Evolutionary conservation across 92 coral and sea anemone genomes (phyloP).

Genomic region (Bergia sp.): DNA sequence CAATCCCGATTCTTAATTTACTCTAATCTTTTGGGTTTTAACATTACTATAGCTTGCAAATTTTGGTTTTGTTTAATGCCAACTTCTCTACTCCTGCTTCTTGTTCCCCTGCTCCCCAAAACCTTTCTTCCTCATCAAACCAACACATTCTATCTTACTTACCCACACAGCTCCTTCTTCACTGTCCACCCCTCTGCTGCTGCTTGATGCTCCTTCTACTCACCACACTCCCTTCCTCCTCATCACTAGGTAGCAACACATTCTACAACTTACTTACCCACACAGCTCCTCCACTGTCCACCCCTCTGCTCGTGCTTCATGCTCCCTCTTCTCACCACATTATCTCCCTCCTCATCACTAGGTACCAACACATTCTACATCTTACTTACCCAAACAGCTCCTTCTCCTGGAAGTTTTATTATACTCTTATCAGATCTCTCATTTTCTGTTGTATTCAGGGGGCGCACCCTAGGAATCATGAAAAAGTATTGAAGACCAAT

Average conservation of each 20-base stretch:
- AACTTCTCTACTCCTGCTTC: too few species aligned
- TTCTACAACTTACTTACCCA: background rate
- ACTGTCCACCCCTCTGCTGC: background rate
- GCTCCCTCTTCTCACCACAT: background rate
- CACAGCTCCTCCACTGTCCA: background rate
- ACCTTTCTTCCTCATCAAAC: too few species aligned
- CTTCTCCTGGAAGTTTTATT: conserved; percentile 89
- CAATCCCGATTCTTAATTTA: too few species aligned
- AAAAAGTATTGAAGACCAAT: background rate
- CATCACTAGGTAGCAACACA: too few species aligned
- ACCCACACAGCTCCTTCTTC: background rate
- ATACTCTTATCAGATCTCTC: conserved; percentile 79
- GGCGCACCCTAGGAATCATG: conserved; percentile 74
- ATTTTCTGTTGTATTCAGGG: conserved; percentile 76
- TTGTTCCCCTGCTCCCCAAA: too few species aligned
- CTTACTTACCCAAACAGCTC: conserved; percentile 85
- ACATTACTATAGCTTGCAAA: too few species aligned
- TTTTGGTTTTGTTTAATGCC: too few species aligned
- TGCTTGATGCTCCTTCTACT: background rate
- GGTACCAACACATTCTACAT: background rate
- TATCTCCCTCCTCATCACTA: background rate
- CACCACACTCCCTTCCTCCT: too few species aligned
- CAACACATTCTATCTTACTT: background rate
- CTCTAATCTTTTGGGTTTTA: too few species aligned
- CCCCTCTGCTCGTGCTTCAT: background rate